phyloP scores from a whole-genome alignment of 2,113 vertebrate species.

The Tylochromis polylepis region DNA sequence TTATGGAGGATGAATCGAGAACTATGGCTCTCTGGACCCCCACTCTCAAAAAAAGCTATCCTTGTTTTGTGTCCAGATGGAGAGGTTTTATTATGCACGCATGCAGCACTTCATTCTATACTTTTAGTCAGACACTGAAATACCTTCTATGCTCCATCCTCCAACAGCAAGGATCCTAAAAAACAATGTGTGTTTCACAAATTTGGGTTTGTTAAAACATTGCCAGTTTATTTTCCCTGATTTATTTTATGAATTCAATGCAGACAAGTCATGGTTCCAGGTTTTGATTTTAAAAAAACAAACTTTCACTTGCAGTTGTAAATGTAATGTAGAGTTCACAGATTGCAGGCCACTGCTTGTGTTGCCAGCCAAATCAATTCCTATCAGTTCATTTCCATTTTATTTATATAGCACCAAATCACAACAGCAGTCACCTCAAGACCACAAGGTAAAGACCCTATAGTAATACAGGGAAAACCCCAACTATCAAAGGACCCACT shows the following conservation, averaged over 20 bases:
- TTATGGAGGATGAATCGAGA: constrained; percentile 52
- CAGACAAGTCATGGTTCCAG: neutral
- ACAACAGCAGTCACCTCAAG: neutral
- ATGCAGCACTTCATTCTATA: constrained; percentile 37
- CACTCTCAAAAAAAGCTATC: constrained; percentile 11
- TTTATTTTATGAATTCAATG: neutral
- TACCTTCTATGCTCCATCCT: constrained; percentile 29
- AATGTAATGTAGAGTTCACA: neutral
- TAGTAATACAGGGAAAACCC: neutral
- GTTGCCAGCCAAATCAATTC: neutral
- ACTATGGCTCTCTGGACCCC: constrained; percentile 14
- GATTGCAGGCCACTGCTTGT: neutral
- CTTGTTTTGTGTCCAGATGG: constrained; percentile 53
- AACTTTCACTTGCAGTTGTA: neutral
- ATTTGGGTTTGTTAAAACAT: neutral
- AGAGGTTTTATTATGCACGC: constrained; percentile 44
- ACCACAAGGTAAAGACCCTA: neutral
- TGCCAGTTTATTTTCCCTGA: neutral
- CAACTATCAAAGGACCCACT: neutral
- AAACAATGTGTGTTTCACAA: neutral
- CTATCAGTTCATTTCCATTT: neutral
- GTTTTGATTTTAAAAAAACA: neutral
- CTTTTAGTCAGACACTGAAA: neutral
- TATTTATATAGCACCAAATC: neutral
- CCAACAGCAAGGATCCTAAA: neutral